These are phyloP conservation scores for Microctonus brassicae DNA, from an alignment of 2,888 invertebrate species.

Conservation along the genomic window DNA sequence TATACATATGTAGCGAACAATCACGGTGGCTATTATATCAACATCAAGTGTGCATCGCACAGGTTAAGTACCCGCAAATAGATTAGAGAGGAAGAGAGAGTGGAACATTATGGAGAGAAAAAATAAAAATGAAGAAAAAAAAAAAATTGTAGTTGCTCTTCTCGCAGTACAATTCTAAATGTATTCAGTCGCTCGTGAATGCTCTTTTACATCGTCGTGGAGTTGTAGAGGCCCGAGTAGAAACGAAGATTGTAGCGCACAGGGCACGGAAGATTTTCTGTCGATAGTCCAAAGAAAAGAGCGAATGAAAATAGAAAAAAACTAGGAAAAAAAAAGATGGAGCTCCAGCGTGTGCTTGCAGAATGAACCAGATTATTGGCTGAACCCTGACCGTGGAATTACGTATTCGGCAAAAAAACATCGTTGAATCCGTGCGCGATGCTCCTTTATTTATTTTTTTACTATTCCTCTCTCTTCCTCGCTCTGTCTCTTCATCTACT, in stretches of 20 bases:
- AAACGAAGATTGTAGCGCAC: conserved; percentile 29
- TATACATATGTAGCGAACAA: conserved; percentile 15
- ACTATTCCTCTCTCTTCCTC: background rate
- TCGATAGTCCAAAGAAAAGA: conserved; percentile 33
- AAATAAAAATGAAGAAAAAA: conserved; percentile 15
- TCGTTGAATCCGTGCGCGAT: background rate
- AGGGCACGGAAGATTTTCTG: conserved; percentile 44
- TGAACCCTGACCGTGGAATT: conserved; percentile 65
- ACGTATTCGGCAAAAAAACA: conserved; percentile 62
- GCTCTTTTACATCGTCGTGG: conserved; percentile 23
- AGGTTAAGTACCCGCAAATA: conserved; percentile 25
- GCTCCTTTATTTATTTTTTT: conserved; percentile 1
- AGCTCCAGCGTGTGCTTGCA: conserved; percentile 39
- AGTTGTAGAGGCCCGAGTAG: background rate
- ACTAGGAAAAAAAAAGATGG: background rate
- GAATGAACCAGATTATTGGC: conserved; percentile 66
- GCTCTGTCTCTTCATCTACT: background rate
- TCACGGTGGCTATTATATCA: conserved; percentile 28
- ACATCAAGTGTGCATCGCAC: conserved; percentile 24
- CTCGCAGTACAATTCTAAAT: conserved; percentile 46
- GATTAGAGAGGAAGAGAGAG: conserved; percentile 23
- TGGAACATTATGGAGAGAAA: conserved; percentile 3
- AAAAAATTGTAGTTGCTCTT: conserved; percentile 43
- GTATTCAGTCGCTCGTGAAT: conserved; percentile 3
- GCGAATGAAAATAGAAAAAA: conserved; percentile 5